Evolutionary conservation across 2,113 vertebrate genomes (phyloP), one percentile per base, ranked within the genome.

Genomic region (Leptocoma aspasia): DNA sequence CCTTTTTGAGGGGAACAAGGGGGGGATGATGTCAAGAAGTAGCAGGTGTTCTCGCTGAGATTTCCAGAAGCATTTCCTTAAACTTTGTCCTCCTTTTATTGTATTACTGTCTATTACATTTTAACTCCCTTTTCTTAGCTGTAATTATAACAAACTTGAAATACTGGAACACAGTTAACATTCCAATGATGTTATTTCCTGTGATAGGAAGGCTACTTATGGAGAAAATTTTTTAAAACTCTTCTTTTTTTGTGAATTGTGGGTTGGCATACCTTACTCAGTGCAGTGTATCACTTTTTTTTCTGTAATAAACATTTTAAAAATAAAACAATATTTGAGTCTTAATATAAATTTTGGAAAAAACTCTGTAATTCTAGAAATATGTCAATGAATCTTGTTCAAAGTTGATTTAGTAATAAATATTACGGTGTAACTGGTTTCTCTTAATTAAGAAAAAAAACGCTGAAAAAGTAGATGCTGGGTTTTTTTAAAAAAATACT

Each of bases 101-200:
- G 21, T 86, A 22, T 86, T 77, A 17, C 9, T 80, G 54, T 45
- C 35, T 90, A 5, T 71, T 82, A 87, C 19, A 5, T 54, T 37
- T 91, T 64, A 59, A 50, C 41, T 91, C 64, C 22, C 9, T 69
- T 88, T 90, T 65, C 24, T 66, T 89, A 75, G 60, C 28, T 81
- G 31, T 23, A 70, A 42, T 42, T 83, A 44, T 76, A 61, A 90
- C 68, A 42, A 61, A 91, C 50, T 57, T 82, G 63, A 96, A 91
- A 45, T 93, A 57, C 71, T 81, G 88, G 73, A 86, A 70, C 15
- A 49, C 6, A 7, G 13, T 85, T 84, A 87, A 82, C 63, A 64
- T 95, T 97, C 88, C 86, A 70, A 3, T 78, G 35, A 28, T 63
- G 7, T 24, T 61, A 35, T 49, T 82, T 94, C 33, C 39, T 88